Evolutionary conservation across 2,113 vertebrate species (phyloP).

Genomic region (Podarcis raffonei): DNA sequence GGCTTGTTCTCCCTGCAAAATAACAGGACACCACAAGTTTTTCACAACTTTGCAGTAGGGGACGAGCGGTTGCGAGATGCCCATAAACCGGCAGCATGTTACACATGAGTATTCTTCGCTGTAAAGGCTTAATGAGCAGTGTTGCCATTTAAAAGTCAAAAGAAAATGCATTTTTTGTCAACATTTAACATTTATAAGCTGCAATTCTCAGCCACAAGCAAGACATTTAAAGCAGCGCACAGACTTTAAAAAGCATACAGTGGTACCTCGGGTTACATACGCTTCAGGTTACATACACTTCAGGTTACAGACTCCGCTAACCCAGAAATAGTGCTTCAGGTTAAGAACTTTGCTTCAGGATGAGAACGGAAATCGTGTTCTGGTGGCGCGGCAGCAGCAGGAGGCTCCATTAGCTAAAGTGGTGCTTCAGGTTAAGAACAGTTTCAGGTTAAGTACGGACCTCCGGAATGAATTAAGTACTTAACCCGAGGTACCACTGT

Average conservation of each 20-base stretch:
- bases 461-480: no score
- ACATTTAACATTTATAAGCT: not conserved
- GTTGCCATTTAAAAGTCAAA: not conserved
- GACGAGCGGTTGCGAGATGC: not conserved
- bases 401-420: no score
- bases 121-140: not conserved
- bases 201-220: not conserved
- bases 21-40: slow-evolving; percentile 13
- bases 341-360: no score
- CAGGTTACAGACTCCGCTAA: no score
- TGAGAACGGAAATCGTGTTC: no score
- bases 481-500: no score
- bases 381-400: no score
- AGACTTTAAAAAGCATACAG: not conserved
- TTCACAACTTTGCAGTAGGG: not conserved
- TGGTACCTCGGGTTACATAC: no score
- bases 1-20: slow-evolving; percentile 87
- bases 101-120: not conserved
- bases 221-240: not conserved
- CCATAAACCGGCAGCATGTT: not conserved
- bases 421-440: no score
- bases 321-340: no score
- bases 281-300: no score
- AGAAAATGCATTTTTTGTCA: not conserved
- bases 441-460: no score